A percentile compares a stretch with the other conserved stretches of the same genome.
Evolutionary conservation across 2,888 invertebrate species (phyloP).

Genomic region (Orthonychiurus folsomi): DNA sequence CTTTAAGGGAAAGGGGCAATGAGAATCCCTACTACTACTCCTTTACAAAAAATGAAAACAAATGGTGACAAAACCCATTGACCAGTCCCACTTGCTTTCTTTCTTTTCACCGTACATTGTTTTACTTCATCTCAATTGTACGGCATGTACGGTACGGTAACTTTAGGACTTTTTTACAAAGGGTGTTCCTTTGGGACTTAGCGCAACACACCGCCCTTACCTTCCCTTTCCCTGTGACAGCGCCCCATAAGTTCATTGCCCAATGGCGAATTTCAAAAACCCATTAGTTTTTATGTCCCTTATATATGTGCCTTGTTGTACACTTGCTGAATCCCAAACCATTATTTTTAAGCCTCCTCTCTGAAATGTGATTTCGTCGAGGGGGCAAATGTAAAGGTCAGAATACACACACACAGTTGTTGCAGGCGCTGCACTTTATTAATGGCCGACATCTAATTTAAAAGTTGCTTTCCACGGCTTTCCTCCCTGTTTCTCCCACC

Average conservation of each 20-base stretch:
- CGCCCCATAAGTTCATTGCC: background rate
- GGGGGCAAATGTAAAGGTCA: too few species aligned
- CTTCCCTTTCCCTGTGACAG: background rate
- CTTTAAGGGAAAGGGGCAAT: slow-evolving; percentile 39
- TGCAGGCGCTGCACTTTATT: background rate
- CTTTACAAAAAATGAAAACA: slow-evolving; percentile 35
- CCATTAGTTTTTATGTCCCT: background rate
- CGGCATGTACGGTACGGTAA: too few species aligned
- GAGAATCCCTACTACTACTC: slow-evolving; percentile 33
- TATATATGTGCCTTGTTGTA: background rate
- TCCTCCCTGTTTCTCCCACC: too few species aligned
- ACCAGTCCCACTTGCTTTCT: background rate
- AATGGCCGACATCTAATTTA: background rate
- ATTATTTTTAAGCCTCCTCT: background rate
- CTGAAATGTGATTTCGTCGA: background rate
- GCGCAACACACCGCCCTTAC: too few species aligned
- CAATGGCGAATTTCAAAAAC: background rate
- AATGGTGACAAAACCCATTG: slow-evolving; percentile 37
- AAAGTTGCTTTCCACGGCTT: background rate
- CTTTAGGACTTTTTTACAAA: too few species aligned
- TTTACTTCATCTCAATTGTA: too few species aligned
- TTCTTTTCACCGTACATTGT: background rate
- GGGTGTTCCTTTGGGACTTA: background rate
- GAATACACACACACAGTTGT: too few species aligned
- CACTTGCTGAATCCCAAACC: too few species aligned